A percentile compares a stretch with the other conserved stretches of the same genome.
These are phyloP conservation scores for Ennomos quercinarius DNA, from an alignment of 2,888 invertebrate genomes.

Conservation along the genomic window DNA sequence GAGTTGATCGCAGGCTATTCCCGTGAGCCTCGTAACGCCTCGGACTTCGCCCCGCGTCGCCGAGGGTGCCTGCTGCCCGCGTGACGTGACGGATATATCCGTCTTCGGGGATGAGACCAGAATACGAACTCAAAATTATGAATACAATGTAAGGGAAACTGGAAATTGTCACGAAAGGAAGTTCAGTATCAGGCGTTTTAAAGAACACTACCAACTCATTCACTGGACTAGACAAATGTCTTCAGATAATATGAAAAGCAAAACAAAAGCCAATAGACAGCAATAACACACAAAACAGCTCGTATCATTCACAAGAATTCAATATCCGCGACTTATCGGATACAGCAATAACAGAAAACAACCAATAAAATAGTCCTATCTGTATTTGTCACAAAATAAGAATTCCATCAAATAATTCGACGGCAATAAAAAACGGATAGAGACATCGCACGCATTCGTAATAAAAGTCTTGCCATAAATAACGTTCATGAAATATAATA, in stretches of 20 bases:
- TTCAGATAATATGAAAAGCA: background rate
- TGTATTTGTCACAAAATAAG: slow-evolving; percentile 75
- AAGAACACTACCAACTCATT: too few species aligned
- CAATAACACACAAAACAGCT: slow-evolving; percentile 46
- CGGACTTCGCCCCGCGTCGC: slow-evolving; percentile 67
- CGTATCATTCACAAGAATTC: slow-evolving; percentile 55
- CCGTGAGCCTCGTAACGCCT: slow-evolving; percentile 81
- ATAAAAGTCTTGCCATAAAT: slow-evolving; percentile 85
- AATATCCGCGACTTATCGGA: slow-evolving; percentile 58
- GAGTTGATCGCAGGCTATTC: slow-evolving; percentile 77
- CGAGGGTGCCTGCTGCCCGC: slow-evolving; percentile 66
- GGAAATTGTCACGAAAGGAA: too few species aligned
- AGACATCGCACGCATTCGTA: slow-evolving; percentile 85
- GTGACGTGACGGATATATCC: slow-evolving; percentile 83
- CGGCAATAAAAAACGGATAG: slow-evolving; percentile 82
- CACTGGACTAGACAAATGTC: too few species aligned
- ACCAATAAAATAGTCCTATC: slow-evolving; percentile 66
- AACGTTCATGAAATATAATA: slow-evolving; percentile 86
- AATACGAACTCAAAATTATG: slow-evolving; percentile 72
- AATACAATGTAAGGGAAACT: too few species aligned
- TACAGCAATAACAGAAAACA: slow-evolving; percentile 64
- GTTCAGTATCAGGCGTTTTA: too few species aligned
- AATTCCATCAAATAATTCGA: slow-evolving; percentile 80
- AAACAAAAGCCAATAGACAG: slow-evolving; percentile 33
- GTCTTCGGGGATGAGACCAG: slow-evolving; percentile 69